Evolutionary conservation across 53 echinoderm and acorn worm genomes (phyloP).

Genomic region (Crossaster papposus): DNA sequence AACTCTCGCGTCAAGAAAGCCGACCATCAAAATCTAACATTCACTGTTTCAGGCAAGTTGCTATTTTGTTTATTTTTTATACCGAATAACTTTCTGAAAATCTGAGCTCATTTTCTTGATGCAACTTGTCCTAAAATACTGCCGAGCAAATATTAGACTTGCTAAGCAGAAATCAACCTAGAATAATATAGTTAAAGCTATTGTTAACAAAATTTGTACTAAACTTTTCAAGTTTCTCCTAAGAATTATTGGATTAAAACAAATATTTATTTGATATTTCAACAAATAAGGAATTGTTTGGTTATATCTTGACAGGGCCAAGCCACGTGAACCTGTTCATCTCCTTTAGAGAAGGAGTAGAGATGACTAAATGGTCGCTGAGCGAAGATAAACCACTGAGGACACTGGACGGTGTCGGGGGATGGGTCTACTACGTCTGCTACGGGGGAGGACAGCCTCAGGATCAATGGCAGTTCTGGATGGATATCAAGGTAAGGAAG

Average conservation of each 20-base stretch:
- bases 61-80: too few relatives aligned
- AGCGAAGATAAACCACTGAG: slow-evolving; percentile 29
- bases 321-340: slow-evolving; percentile 62
- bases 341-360: slow-evolving; percentile 41
- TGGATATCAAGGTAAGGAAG: slow-evolving; percentile 45
- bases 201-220: too few relatives aligned
- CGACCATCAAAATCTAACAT: slow-evolving; percentile 57
- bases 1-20: slow-evolving; percentile 28
- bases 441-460: slow-evolving; percentile 59
- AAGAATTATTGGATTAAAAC: too few relatives aligned
- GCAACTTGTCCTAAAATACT: too few relatives aligned
- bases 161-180: too few relatives aligned
- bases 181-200: too few relatives aligned
- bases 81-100: too few relatives aligned
- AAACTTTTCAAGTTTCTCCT: too few relatives aligned
- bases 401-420: slow-evolving; percentile 46
- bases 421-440: slow-evolving; percentile 57
- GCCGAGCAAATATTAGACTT: too few relatives aligned
- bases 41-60: slow-evolving; percentile 56
- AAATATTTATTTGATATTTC: too few relatives aligned
- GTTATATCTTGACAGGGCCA: slow-evolving; percentile 32
- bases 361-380: slow-evolving; percentile 58
- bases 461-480: slow-evolving; percentile 50
- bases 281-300: background rate
- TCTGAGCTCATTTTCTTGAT: too few relatives aligned